These are phyloP conservation scores for Synergus gifuensis DNA, from an alignment of 2,888 invertebrate genomes.

Conservation along the genomic window DNA sequence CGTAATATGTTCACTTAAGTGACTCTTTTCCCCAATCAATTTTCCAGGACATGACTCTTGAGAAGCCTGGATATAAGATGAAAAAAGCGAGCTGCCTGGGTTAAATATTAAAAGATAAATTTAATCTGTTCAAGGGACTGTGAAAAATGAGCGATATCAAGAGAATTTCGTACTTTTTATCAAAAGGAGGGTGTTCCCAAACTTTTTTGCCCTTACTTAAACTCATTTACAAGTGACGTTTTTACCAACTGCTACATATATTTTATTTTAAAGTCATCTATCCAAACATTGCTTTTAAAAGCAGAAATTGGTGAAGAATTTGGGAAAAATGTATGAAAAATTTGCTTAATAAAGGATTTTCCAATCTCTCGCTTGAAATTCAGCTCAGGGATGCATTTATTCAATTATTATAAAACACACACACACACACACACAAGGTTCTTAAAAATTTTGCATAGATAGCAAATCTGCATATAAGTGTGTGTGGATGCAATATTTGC, in stretches of 20 bases:
- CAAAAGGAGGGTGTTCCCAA: neutral
- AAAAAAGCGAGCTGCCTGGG: neutral
- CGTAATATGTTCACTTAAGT: neutral
- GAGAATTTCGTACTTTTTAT: neutral
- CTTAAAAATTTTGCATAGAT: neutral
- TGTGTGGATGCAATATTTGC: conserved; percentile 22
- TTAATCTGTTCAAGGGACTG: neutral
- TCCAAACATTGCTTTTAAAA: neutral
- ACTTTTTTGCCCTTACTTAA: neutral
- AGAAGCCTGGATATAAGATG: neutral
- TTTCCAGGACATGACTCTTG: neutral
- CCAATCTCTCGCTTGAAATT: neutral
- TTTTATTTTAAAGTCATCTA: neutral
- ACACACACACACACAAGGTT: neutral
- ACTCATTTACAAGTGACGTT: neutral
- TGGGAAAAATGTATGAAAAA: neutral
- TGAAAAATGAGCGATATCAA: neutral
- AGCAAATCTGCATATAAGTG: neutral
- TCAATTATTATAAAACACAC: neutral
- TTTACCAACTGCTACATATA: neutral
- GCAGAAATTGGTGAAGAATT: neutral
- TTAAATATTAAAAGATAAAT: conserved; percentile 1
- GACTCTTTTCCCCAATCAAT: conserved; percentile 6
- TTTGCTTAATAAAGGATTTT: neutral
- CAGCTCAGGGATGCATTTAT: neutral